These are phyloP conservation scores for Zeus faber DNA, from an alignment of 2,113 vertebrate genomes.

Conservation along the genomic window DNA sequence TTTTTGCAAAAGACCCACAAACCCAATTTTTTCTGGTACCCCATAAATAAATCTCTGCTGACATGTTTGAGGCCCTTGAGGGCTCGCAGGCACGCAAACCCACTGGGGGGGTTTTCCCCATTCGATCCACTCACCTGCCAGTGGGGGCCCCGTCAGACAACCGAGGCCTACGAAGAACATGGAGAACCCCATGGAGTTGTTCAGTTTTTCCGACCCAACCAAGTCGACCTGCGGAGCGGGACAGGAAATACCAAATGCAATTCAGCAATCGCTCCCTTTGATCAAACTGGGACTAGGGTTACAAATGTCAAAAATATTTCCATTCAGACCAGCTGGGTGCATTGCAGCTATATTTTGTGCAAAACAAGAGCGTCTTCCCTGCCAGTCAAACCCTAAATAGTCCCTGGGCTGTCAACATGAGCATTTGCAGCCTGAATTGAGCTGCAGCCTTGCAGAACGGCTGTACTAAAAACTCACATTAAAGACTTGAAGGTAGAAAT, in stretches of 20 bases:
- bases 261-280: background rate
- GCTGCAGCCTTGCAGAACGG: no score
- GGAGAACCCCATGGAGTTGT: conserved; percentile 86
- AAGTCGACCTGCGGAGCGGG: conserved; percentile 82
- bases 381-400: no score
- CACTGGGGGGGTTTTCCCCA: background rate
- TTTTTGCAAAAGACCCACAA: conserved; percentile 7
- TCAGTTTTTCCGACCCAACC: conserved; percentile 76
- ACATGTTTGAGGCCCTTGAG: background rate
- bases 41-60: no score
- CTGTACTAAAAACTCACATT: no score
- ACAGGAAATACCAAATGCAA: background rate
- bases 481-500: no score
- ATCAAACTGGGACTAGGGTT: no score
- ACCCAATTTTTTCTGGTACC: background rate
- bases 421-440: no score
- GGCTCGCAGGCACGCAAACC: background rate
- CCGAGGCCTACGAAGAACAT: conserved; percentile 87
- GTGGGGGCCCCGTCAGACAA: conserved; percentile 84
- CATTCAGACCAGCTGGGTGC: no score
- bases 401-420: no score
- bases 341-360: no score
- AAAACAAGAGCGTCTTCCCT: no score
- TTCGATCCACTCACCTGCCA: conserved; percentile 81
- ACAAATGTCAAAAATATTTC: no score